phyloP scores from a whole-genome alignment of 2,797 vertebrate genomes.

The Anguilla pacifica region DNA sequence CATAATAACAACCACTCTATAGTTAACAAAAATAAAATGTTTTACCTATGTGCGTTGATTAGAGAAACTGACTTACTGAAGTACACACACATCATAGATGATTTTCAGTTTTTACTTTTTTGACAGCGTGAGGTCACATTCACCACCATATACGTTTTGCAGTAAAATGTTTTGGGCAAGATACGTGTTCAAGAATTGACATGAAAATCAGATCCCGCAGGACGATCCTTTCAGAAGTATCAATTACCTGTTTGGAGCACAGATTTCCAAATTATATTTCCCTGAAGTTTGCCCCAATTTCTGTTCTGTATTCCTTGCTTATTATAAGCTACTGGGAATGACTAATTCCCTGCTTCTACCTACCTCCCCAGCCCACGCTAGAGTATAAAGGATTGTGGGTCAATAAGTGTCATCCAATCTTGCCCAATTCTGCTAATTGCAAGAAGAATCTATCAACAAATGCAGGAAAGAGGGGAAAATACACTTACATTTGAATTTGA shows the following conservation, averaged over 20 bases:
- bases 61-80: no score
- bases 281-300: constrained; percentile 18
- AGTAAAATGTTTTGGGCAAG: not conserved
- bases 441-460: constrained; percentile 5
- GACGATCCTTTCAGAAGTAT: not conserved
- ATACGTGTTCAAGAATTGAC: not conserved
- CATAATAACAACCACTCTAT: no score
- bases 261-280: not conserved
- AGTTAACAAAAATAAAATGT: no score
- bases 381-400: constrained; percentile 38
- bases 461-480: not conserved
- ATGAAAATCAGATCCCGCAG: not conserved
- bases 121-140: no score
- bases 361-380: constrained; percentile 40
- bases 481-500: not conserved
- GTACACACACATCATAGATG: no score
- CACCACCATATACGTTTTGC: not conserved
- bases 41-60: no score
- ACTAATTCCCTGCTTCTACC: constrained; percentile 49
- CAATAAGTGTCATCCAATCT: constrained; percentile 31
- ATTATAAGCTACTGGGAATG: constrained; percentile 34
- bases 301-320: constrained; percentile 26
- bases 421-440: not conserved
- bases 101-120: no score
- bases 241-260: not conserved